Evolutionary conservation across 2,888 invertebrate species (phyloP).

Genomic region (Sthenelais limicola): DNA sequence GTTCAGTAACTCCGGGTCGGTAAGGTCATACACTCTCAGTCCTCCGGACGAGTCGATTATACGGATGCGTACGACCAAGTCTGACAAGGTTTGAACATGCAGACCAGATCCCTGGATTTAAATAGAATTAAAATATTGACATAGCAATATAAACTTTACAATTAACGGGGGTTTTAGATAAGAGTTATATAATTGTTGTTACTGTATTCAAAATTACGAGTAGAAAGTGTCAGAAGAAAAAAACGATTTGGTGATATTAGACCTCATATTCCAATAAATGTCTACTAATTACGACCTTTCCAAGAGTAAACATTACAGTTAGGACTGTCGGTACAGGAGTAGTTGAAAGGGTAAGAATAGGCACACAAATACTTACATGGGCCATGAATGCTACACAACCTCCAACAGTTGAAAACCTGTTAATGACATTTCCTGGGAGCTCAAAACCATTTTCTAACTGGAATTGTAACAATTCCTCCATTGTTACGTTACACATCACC

Average conservation of each 20-base stretch:
- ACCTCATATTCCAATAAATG: too few relatives aligned
- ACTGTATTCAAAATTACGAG: too few relatives aligned
- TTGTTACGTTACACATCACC: not conserved
- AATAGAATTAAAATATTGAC: too few relatives aligned
- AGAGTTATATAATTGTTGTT: too few relatives aligned
- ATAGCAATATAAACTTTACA: too few relatives aligned
- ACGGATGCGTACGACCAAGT: conserved; percentile 18
- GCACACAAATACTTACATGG: conserved; percentile 1
- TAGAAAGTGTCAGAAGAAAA: too few relatives aligned
- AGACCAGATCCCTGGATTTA: conserved; percentile 28
- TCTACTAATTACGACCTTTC: too few relatives aligned
- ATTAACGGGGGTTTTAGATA: too few relatives aligned
- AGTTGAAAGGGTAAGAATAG: too few relatives aligned
- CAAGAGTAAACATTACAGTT: too few relatives aligned
- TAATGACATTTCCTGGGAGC: not conserved
- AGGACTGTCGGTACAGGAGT: too few relatives aligned
- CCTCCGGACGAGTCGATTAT: conserved; percentile 7
- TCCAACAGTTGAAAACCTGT: not conserved
- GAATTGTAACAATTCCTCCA: conserved; percentile 20
- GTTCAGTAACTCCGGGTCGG: not conserved
- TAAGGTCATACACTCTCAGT: not conserved
- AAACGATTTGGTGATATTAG: too few relatives aligned
- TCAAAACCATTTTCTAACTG: conserved; percentile 5
- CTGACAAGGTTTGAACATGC: conserved; percentile 4
- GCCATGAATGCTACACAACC: not conserved